Evolutionary conservation across 2,113 vertebrate genomes (phyloP).

Genomic region (Orcinus orca): DNA sequence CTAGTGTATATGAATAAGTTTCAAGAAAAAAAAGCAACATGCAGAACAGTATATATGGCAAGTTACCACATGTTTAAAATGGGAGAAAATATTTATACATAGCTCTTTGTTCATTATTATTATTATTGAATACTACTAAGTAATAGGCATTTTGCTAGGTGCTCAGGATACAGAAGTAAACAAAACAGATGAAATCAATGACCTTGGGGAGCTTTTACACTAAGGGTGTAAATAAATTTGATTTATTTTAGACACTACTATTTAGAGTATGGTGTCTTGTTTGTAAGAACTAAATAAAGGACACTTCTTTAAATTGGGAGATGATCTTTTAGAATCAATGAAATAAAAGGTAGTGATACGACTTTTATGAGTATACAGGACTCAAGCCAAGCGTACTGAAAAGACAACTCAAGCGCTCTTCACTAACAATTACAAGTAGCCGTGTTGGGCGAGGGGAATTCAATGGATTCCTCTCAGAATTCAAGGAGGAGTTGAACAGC

Average conservation of each 20-base stretch:
- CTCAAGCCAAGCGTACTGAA: not conserved
- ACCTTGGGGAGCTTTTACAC: not conserved
- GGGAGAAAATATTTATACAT: not conserved
- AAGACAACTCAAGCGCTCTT: not conserved
- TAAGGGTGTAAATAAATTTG: not conserved
- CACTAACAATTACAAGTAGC: not conserved
- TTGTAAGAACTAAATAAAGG: not conserved
- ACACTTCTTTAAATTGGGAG: not conserved
- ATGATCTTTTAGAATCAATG: not conserved
- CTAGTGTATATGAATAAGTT: not conserved
- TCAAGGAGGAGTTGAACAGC: not conserved
- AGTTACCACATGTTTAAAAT: not conserved
- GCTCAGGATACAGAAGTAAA: not conserved
- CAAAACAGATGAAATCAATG: not conserved
- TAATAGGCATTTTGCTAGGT: not conserved
- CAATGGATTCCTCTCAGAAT: not conserved
- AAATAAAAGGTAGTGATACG: not conserved
- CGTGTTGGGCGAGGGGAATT: not conserved
- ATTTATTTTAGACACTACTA: slow-evolving; percentile 3
- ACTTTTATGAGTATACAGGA: not conserved
- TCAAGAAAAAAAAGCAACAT: not conserved
- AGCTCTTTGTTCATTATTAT: not conserved
- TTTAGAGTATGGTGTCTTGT: not conserved
- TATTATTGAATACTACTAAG: not conserved
- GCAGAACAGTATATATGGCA: not conserved